These are phyloP conservation scores for Lepus americanus DNA, from an alignment of 2,113 vertebrate genomes.

Conservation along the genomic window DNA sequence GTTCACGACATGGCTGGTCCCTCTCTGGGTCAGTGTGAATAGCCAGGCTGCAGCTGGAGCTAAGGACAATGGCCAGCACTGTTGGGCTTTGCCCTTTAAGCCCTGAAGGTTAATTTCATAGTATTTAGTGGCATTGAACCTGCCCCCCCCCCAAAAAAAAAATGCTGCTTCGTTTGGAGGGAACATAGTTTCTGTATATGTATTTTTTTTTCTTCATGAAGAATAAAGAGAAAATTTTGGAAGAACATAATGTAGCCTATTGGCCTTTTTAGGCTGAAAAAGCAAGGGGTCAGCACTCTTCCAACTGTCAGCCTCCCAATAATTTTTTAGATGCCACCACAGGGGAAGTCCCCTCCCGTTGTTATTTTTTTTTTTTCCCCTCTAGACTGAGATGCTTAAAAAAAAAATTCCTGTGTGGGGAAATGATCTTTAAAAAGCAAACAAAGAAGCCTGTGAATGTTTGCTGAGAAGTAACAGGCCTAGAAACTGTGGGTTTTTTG, in stretches of 20 bases:
- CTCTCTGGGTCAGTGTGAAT: constrained; percentile 31
- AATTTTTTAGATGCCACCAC: constrained; percentile 58
- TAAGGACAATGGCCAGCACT: constrained; percentile 44
- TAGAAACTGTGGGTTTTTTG: neutral
- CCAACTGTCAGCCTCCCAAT: constrained; percentile 50
- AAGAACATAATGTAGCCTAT: constrained; percentile 48
- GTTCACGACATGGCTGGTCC: neutral
- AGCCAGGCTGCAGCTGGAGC: neutral
- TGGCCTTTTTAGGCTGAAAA: constrained; percentile 60
- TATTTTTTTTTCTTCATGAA: constrained; percentile 23
- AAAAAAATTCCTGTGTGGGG: constrained; percentile 49
- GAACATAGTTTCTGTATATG: constrained; percentile 59
- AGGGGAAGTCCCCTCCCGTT: constrained; percentile 61
- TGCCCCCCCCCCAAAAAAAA: constrained; percentile 43
- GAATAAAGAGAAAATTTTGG: constrained; percentile 65
- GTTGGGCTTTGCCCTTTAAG: constrained; percentile 35
- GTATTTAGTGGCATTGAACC: constrained; percentile 63
- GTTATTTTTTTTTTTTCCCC: neutral
- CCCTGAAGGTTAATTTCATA: constrained; percentile 62
- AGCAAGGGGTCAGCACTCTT: constrained; percentile 27
- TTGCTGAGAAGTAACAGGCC: constrained; percentile 53
- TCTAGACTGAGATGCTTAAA: constrained; percentile 56
- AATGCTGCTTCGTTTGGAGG: constrained; percentile 55
- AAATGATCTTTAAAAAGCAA: constrained; percentile 60
- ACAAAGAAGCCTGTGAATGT: constrained; percentile 63